Evolutionary conservation across 1,140 invertebrate species (phyloP).

Genomic region (Glossosoma conforme): DNA sequence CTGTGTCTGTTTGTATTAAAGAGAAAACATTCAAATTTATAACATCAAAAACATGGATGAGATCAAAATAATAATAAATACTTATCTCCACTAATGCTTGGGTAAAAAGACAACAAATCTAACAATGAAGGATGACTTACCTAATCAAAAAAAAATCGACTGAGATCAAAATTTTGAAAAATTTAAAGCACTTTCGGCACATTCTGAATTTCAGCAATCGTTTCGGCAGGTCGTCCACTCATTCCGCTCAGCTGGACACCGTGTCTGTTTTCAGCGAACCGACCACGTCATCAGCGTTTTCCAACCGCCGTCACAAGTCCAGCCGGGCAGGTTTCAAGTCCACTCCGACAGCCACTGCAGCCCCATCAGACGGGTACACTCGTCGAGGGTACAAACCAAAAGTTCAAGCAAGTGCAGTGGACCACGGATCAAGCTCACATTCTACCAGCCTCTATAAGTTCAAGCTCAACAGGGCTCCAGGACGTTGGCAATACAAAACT

Average conservation of each 20-base stretch:
- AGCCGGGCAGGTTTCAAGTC: constrained; percentile 43
- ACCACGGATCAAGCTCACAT: constrained; percentile 40
- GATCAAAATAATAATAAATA: no score
- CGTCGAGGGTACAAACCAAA: constrained; percentile 58
- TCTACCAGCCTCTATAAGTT: constrained; percentile 65
- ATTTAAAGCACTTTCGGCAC: background rate
- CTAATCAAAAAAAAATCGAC: no score
- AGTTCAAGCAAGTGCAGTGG: constrained; percentile 52
- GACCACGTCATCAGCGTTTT: constrained; percentile 41
- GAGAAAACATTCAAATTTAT: no score
- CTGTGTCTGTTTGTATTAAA: no score
- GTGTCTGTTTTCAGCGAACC: constrained; percentile 61
- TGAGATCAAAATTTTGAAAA: background rate
- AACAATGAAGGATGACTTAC: no score
- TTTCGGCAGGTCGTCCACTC: constrained; percentile 44
- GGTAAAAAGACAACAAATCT: no score
- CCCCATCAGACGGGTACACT: constrained; percentile 41
- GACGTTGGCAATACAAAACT: constrained; percentile 84
- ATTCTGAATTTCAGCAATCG: constrained; percentile 44
- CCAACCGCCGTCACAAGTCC: constrained; percentile 44
- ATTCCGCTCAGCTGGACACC: constrained; percentile 52
- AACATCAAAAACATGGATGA: no score
- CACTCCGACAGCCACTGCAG: constrained; percentile 36
- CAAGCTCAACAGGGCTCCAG: constrained; percentile 69
- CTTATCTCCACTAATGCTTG: no score